phyloP scores from a whole-genome alignment of 2,888 invertebrate genomes.

The Incurvaria masculella region DNA sequence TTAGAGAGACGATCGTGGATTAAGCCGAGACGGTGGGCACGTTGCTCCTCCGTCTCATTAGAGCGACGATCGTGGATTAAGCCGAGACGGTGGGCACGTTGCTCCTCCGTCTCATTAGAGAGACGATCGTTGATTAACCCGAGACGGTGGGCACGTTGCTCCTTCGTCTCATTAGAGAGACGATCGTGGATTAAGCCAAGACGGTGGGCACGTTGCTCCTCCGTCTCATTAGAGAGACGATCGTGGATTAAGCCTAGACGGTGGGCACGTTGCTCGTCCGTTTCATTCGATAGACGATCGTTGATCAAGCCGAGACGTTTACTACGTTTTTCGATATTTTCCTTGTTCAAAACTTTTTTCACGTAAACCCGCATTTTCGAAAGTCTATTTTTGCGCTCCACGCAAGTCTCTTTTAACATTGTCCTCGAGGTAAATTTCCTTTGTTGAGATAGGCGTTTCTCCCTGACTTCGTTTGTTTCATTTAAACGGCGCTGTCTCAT shows the following conservation, averaged over 20 bases:
- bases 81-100: conserved; percentile 1
- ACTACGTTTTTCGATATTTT: too few relatives aligned
- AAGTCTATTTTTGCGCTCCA: too few relatives aligned
- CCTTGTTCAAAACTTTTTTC: too few relatives aligned
- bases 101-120: not conserved
- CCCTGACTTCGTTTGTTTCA: too few relatives aligned
- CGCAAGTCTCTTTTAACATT: too few relatives aligned
- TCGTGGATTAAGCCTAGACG: conserved; percentile 4
- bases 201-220: conserved; percentile 4
- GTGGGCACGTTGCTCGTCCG: conserved; percentile 5
- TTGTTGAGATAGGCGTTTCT: too few relatives aligned
- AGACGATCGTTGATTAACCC: not conserved
- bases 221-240: conserved; percentile 5
- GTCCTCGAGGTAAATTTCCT: too few relatives aligned
- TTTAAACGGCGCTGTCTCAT: too few relatives aligned
- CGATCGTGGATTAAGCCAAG: conserved; percentile 7
- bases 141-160: too few relatives aligned
- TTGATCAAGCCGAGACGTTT: not conserved
- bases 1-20: not conserved
- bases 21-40: not conserved
- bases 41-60: not conserved
- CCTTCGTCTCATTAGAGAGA: conserved; percentile 2
- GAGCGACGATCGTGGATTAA: not conserved
- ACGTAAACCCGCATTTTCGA: too few relatives aligned
- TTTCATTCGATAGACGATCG: conserved; percentile 2